A percentile compares a stretch with the other conserved stretches of the same genome.
Evolutionary conservation across 2,113 vertebrate genomes (phyloP).

Genomic region (Cottus gobio): DNA sequence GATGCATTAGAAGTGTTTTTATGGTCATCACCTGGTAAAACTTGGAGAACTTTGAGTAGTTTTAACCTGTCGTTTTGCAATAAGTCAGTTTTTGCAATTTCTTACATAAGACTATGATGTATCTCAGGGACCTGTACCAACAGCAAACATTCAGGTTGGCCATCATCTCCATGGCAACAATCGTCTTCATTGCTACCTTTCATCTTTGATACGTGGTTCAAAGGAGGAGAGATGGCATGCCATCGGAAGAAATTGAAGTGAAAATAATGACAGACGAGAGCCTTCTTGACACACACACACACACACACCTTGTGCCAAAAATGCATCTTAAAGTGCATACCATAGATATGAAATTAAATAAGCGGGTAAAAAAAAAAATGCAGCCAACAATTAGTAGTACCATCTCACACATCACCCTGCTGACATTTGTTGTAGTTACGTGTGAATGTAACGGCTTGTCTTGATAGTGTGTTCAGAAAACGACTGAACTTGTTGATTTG

Average conservation of each 20-base stretch:
- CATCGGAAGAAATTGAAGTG: slow-evolving; percentile 12
- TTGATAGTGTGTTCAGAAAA: neutral
- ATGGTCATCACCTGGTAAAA: too few species aligned
- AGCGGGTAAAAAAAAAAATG: slow-evolving; percentile 10
- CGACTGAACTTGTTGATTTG: too few species aligned
- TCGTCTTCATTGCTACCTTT: slow-evolving; percentile 20
- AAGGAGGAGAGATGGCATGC: slow-evolving; percentile 21
- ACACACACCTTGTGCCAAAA: slow-evolving; percentile 13
- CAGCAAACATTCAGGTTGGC: slow-evolving; percentile 16
- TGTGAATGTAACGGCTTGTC: neutral
- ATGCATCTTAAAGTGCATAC: neutral
- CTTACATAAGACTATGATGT: neutral
- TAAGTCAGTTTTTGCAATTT: neutral
- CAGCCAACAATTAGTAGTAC: neutral
- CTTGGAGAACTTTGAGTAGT: neutral
- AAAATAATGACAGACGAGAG: slow-evolving; percentile 29
- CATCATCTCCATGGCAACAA: slow-evolving; percentile 36
- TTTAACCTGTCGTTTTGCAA: neutral
- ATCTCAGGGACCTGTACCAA: neutral
- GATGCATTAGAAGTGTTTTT: neutral
- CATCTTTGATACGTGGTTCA: slow-evolving; percentile 35
- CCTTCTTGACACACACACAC: neutral
- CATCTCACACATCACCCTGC: neutral
- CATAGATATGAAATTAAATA: neutral
- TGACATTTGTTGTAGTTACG: neutral